These are phyloP conservation scores for Struthio camelus DNA, from an alignment of 2,113 vertebrate genomes.

Conservation along the genomic window DNA sequence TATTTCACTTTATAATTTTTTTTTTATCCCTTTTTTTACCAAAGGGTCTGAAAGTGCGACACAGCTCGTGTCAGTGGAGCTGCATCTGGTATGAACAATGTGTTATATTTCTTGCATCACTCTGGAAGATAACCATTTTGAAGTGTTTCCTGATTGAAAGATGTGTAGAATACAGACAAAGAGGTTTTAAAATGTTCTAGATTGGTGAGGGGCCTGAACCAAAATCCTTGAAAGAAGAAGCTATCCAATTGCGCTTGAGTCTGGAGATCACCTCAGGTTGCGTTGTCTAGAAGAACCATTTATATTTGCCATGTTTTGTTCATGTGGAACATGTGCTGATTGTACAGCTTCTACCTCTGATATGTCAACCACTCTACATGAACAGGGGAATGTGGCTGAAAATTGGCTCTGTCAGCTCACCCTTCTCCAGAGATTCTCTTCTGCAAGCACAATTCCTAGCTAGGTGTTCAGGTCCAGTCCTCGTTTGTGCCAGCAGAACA, in stretches of 20 bases:
- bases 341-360: background rate
- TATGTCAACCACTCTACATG: background rate
- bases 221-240: background rate
- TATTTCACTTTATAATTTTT: background rate
- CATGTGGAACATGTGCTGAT: background rate
- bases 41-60: background rate
- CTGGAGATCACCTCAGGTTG: background rate
- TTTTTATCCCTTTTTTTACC: background rate
- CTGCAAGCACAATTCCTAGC: background rate
- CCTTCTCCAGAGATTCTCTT: background rate
- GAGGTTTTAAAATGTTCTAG: background rate
- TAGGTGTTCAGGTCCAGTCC: background rate
- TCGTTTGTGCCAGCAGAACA: background rate
- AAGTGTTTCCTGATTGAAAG: background rate
- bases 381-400: background rate
- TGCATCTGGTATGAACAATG: background rate
- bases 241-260: background rate
- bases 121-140: background rate
- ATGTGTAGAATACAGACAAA: background rate
- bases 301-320: background rate
- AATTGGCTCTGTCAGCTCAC: background rate
- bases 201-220: background rate
- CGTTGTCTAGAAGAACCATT: background rate
- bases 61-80: background rate
- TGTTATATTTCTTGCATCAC: background rate